Base-by-base conservation (phyloP, 1,140 invertebrate genomes). In the Mizuhopecten yessoensis region DNA sequence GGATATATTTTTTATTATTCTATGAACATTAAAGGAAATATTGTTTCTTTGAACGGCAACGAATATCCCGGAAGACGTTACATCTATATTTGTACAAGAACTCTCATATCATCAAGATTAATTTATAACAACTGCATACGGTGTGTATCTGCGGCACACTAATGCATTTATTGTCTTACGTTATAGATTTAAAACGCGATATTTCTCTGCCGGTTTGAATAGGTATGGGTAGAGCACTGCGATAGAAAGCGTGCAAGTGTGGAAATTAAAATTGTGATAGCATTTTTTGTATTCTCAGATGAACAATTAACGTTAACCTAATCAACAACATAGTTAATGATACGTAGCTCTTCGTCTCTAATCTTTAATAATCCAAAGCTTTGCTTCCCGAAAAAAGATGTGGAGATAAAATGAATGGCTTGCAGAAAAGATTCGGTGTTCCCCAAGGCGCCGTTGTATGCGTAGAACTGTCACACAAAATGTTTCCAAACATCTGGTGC, bases 341-440 rank as follows among this genome's bases (percentile, higher is more conserved):
- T 75, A n/a, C 11, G 5, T 5, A 17, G 1, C 11, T 3, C n/a
- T 29, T 5, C 23, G 57, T 75, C 57, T 5, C 3, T 75, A 29
- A 75, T n/a, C 3, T 9, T 17, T 5, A 23, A 75, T 75, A 75
- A 75, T 75, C 57, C 29, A 0, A 29, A 9, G 5, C 7, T 75
- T 75, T 75, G 1, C 57, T 75, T 75, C 13, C 57, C 57, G 57
- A 75, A 75, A 75, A n/a, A 75, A 75, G 57, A 75, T 75, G 57
- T 75, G n/a, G n/a, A 75, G 57, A 75, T 75, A 75, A 75, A 29
- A 75, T 75, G n/a, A 29, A 75, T 29, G n/a, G 57, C 29, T 75
- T 29, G n/a, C 57, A 75, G 57, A 75, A 75, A 75, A 75, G 57
- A 75, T 75, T 75, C 1, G 57, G 57, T 75, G 57, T 75, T 75